Percentiles rank a stretch among this genome's conserved stretches.
These are phyloP conservation scores for Oligia strigilis DNA, from an alignment of 2,888 invertebrate species.

Conservation along the genomic window DNA sequence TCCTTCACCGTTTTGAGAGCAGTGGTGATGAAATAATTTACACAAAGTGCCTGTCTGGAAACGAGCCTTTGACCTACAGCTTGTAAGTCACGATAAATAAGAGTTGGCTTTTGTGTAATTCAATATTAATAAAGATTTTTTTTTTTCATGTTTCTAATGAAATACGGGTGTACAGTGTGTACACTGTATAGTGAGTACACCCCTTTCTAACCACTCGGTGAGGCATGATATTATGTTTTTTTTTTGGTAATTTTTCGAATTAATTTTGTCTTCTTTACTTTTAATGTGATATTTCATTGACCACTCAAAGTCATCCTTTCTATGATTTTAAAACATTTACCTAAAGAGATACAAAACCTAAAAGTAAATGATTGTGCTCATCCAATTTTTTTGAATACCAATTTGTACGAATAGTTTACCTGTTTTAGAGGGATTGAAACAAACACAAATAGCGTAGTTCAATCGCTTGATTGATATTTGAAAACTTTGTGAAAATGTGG, in stretches of 20 bases:
- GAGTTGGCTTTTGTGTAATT: neutral
- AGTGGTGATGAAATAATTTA: too few species aligned
- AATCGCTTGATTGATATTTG: constrained; percentile 47
- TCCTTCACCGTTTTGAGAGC: too few species aligned
- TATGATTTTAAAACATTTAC: neutral
- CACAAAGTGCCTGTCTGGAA: too few species aligned
- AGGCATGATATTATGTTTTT: neutral
- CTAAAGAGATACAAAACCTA: neutral
- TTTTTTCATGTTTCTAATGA: neutral
- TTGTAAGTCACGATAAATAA: too few species aligned
- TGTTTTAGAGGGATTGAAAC: constrained; percentile 33
- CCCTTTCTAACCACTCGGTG: neutral
- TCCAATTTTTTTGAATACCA: constrained; percentile 13
- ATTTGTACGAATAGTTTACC: constrained; percentile 7
- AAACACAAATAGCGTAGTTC: constrained; percentile 45
- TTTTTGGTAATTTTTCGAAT: too few species aligned
- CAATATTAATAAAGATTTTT: neutral
- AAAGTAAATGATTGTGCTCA: neutral
- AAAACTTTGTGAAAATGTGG: constrained; percentile 34
- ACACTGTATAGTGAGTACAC: neutral
- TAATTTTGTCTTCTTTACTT: neutral
- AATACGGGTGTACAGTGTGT: neutral
- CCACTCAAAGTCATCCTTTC: neutral
- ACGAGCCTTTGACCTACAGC: too few species aligned
- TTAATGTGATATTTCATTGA: neutral